Percentiles rank a stretch among this genome's conserved stretches.
Evolutionary conservation across 2,113 vertebrate species (phyloP).

Genomic region (Corythornis madagascariensis): DNA sequence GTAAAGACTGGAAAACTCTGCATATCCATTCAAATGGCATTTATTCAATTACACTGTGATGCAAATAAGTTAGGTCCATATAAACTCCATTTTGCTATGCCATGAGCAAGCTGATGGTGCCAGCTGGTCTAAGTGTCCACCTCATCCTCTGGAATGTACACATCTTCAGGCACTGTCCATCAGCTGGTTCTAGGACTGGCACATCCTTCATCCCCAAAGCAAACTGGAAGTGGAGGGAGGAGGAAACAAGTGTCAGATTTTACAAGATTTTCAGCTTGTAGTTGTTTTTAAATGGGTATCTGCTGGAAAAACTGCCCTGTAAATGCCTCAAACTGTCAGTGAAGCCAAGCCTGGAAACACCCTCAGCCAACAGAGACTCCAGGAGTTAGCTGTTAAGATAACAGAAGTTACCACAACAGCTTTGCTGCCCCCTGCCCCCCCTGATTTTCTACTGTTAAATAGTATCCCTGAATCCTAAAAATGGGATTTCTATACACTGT

Average conservation of each 20-base stretch:
- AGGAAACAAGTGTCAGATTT: conserved; percentile 54
- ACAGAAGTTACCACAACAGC: not conserved
- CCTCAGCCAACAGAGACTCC: not conserved
- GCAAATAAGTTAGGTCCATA: conserved; percentile 71
- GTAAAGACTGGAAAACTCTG: conserved; percentile 48
- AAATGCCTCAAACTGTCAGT: not conserved
- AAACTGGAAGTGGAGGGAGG: conserved; percentile 73
- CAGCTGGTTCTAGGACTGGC: conserved; percentile 40
- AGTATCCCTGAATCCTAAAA: not conserved
- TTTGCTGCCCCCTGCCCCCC: no score
- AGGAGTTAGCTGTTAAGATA: not conserved
- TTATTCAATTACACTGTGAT: conserved; percentile 72
- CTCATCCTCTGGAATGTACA: conserved; percentile 52
- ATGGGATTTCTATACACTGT: not conserved
- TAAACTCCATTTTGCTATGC: conserved; percentile 51
- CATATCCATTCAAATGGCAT: conserved; percentile 62
- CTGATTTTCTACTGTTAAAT: not conserved
- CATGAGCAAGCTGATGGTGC: conserved; percentile 15
- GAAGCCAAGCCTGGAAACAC: not conserved
- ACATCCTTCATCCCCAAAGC: conserved; percentile 81
- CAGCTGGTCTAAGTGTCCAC: conserved; percentile 33
- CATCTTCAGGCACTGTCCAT: conserved; percentile 62
- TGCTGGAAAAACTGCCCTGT: not conserved
- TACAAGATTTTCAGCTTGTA: conserved; percentile 26
- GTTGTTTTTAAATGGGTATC: not conserved